Base-by-base conservation (phyloP, 2,113 vertebrate genomes). In the Pachyramphus minor region DNA sequence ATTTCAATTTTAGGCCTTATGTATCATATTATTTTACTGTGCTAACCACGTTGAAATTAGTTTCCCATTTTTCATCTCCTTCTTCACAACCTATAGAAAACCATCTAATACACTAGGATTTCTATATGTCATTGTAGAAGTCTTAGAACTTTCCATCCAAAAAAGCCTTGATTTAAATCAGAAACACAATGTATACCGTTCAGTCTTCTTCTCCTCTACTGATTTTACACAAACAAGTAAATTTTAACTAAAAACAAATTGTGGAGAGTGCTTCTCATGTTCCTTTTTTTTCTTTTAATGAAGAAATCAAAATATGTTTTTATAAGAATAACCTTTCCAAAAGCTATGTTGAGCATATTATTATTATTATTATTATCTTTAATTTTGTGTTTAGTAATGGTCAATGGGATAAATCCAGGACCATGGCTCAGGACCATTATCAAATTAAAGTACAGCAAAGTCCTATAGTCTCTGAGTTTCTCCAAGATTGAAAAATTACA, bases 1-100 rank as follows among this genome's bases (percentile, higher is more conserved):
- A 47, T 89, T 85, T 95, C 81, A 77, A 53, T 85, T 83, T 91
- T 44, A 89, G 31, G 33, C n/a, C 53, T 69, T 84, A 89, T 80
- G 73, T 5, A 3, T 66, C 84, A 89, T 81, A 84, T 49, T 91
- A 67, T 77, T 15, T 0, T 90, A 53, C 75, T 94, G 21, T 62
- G 58, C 37, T 93, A 83, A 25, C 30, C 67, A 85, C 30, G 67
- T 75, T 93, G 95, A 94, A 95, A 95, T 87, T 87, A 87, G 31
- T 31, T 62, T 89, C 30, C 53, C 8, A 21, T 85, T 93, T 91
- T 91, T 82, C 33, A 39, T 72, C 19, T 71, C 24, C n/a, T 53
- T 72, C 58, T 66, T 74, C 55, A 55, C 44, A 92, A 68, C 45
- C 52, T 84, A 68, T 63, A 89, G 28, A 58, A 84, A 80, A 68